Evolutionary conservation across 2,797 vertebrate genomes (phyloP), one percentile per base, ranked within the genome.

Genomic region (Cyprinodon diabolis): DNA sequence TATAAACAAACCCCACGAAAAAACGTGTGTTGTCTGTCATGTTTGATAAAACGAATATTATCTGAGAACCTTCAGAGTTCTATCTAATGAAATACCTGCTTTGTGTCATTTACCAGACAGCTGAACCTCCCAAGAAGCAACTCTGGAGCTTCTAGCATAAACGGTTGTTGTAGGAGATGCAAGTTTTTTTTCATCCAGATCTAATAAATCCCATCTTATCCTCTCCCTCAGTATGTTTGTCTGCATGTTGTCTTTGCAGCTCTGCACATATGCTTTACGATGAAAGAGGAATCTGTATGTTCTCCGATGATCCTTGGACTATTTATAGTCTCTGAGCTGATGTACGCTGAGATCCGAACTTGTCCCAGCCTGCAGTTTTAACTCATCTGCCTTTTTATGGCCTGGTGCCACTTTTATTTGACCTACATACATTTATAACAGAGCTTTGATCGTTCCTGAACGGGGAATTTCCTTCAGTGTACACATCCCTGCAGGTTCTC

Each of bases 311-410:
- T 75, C n/a, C 63, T 68, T 60, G 13, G 79, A 60, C 74, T 81
- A 77, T 81, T 81, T 82, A 78, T 66, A 79, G 79, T 21, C 21
- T 35, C 5, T 10, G 23, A 58, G 37, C n/a, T 49, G 71, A 54
- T 73, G 15, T 49, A 71, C 15, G 37, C 10, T 1, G 58, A 12
- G 6, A 17, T 17, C 74, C 52, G 2, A 67, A 68, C 74, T 48
- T 77, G 84, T 81, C 81, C 25, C 79, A 47, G 23, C 89, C 56
- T 8, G 84, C 82, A 69, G 87, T 69, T 48, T 60, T 45, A 66
- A 79, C 83, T 81, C 80, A 68, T 87, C 84, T 14, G 76, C 13
- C 78, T 81, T 65, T 87, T 81, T 78, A 81, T 73, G 85, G 80
- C 25, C 63, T 1, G 25, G 66, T 23, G 7, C 30, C 17, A 47